Evolutionary conservation across 2,888 invertebrate genomes (phyloP).

Genomic region (Scelioninae gen. 2): DNA sequence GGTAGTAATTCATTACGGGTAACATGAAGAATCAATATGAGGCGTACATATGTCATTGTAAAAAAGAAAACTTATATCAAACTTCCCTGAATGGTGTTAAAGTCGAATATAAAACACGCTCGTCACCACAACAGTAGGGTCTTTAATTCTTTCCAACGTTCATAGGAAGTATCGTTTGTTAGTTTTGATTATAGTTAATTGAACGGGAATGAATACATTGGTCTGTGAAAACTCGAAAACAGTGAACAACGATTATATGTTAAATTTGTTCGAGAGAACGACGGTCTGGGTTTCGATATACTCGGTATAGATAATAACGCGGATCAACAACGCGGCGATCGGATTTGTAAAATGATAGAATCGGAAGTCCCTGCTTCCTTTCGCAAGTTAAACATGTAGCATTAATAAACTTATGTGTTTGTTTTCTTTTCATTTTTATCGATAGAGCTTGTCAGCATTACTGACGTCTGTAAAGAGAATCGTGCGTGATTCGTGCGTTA

Average conservation of each 20-base stretch:
- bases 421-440: constrained; percentile 6
- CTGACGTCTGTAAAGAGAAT: constrained; percentile 26
- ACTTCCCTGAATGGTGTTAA: constrained; percentile 28
- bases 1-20: not conserved
- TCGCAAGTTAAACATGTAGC: constrained; percentile 38
- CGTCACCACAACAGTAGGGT: constrained; percentile 23
- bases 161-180: constrained; percentile 7
- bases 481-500: constrained; percentile 29
- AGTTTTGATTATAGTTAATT: constrained; percentile 12
- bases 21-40: constrained; percentile 16
- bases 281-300: constrained; percentile 19
- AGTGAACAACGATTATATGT: constrained; percentile 14
- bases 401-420: constrained; percentile 24
- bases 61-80: constrained; percentile 21
- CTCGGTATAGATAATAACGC: constrained; percentile 17
- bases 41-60: constrained; percentile 10
- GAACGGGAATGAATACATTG: constrained; percentile 15
- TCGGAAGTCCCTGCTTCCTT: constrained; percentile 25
- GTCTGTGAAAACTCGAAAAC: constrained; percentile 15
- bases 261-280: constrained; percentile 12
- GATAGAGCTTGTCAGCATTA: constrained; percentile 15
- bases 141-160: constrained; percentile 7
- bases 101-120: constrained; percentile 37
- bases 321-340: constrained; percentile 14
- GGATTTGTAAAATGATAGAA: constrained; percentile 26